Percentiles rank a stretch among this genome's conserved stretches.
Evolutionary conservation across 2,888 invertebrate genomes (phyloP).

Genomic region (Criorhina ranunculi): DNA sequence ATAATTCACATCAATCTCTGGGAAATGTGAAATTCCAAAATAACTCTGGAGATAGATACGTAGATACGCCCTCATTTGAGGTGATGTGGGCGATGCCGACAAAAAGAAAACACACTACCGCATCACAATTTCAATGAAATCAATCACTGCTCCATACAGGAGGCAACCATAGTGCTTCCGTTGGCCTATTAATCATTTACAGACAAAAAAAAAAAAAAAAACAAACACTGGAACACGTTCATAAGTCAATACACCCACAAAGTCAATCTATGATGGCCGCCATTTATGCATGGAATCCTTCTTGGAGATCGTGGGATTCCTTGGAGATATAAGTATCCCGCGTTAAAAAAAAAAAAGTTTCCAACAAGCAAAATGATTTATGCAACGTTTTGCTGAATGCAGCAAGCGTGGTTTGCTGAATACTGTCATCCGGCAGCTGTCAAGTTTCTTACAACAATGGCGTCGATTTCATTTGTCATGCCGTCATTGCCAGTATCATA

Average conservation of each 20-base stretch:
- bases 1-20: constrained; percentile 53
- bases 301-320: constrained; percentile 6
- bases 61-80: neutral
- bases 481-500: no score
- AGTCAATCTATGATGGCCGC: neutral
- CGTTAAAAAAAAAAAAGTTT: no score
- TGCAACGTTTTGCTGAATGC: no score
- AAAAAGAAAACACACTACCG: constrained; percentile 13
- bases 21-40: constrained; percentile 10
- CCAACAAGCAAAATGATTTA: no score
- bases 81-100: neutral
- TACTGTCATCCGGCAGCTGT: no score
- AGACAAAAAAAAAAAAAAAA: neutral
- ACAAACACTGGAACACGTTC: neutral
- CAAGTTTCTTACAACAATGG: no score
- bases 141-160: constrained; percentile 49
- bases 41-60: constrained; percentile 12
- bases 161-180: constrained; percentile 3
- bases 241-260: neutral
- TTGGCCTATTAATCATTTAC: constrained; percentile 45
- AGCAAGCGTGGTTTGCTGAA: no score
- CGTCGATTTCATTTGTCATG: no score
- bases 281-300: constrained; percentile 11
- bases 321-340: neutral
- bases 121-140: constrained; percentile 43